Percentiles rank a stretch among this genome's conserved stretches.
Evolutionary conservation across 30 jellyfish, hydroid and myxozoan species (phyloP).

Genomic region (Turritopsis rubra): DNA sequence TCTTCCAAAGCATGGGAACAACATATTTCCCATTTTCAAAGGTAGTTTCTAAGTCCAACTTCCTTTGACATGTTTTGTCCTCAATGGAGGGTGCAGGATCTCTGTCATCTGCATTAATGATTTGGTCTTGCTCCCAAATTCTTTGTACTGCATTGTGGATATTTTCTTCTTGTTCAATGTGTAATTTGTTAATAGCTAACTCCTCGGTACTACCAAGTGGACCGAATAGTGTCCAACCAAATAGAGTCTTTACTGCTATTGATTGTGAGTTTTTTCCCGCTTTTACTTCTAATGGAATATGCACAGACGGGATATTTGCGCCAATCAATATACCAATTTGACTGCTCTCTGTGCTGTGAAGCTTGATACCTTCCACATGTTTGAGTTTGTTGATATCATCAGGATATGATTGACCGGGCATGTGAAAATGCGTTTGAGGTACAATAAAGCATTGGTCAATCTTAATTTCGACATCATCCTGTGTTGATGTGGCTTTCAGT

Average conservation of each 20-base stretch:
- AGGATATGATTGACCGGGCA: slow-evolving; percentile 5
- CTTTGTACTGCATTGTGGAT: background rate
- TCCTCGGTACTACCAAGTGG: background rate
- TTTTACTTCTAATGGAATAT: slow-evolving; percentile 9
- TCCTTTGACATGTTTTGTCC: background rate
- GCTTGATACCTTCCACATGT: slow-evolving; percentile 1
- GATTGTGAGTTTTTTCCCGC: background rate
- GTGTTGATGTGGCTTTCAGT: background rate
- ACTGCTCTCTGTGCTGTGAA: background rate
- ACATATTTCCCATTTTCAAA: background rate
- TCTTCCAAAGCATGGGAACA: slow-evolving; percentile 15
- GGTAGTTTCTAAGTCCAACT: background rate
- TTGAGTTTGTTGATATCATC: background rate
- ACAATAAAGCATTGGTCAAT: background rate
- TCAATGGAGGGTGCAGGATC: background rate
- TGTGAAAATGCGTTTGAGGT: background rate
- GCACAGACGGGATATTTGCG: slow-evolving; percentile 8
- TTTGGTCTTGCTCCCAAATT: slow-evolving; percentile 7
- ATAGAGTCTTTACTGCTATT: slow-evolving; percentile 6
- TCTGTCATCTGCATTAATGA: background rate
- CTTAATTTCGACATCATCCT: background rate
- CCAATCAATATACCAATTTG: slow-evolving; percentile 16
- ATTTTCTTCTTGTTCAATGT: background rate
- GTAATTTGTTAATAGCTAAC: background rate
- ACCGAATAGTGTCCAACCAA: slow-evolving; percentile 20